phyloP scores from a whole-genome alignment of 2,797 vertebrate species.

The Lacerta bilineata region DNA sequence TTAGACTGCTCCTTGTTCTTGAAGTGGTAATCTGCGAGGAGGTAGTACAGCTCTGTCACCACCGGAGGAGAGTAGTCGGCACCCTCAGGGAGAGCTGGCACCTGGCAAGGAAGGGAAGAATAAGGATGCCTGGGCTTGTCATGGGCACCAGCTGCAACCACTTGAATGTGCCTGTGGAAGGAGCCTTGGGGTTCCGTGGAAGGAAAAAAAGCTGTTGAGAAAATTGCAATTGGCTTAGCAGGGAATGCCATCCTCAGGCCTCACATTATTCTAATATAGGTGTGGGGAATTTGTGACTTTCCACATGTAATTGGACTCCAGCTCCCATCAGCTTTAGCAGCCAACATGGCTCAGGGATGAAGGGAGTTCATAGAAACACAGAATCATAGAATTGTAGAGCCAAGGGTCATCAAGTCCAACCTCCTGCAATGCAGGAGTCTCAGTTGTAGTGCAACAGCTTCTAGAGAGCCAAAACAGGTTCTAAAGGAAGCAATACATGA shows the following conservation, averaged over 20 bases:
- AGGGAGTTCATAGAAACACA: no score
- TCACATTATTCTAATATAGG: background rate
- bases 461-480: no score
- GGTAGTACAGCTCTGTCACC: conserved; percentile 94
- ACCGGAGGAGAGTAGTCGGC: conserved; percentile 88
- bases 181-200: background rate
- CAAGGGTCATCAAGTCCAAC: no score
- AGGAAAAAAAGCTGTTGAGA: background rate
- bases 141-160: background rate
- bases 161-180: background rate
- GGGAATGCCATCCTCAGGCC: background rate
- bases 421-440: no score
- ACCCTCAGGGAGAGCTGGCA: conserved; percentile 90
- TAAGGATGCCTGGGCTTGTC: background rate
- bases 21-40: conserved; percentile 98
- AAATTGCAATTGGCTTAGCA: background rate
- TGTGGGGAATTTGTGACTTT: no score
- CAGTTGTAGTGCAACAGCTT: no score
- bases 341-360: no score
- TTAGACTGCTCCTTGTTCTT: conserved; percentile 99
- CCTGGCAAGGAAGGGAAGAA: conserved; percentile 77
- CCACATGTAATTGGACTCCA: no score
- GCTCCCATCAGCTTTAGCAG: no score
- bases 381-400: no score
- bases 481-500: no score